Evolutionary conservation across 1,140 invertebrate genomes (phyloP), one percentile per base, ranked within the genome.

Genomic region (Zaprionus ghesquierei): DNA sequence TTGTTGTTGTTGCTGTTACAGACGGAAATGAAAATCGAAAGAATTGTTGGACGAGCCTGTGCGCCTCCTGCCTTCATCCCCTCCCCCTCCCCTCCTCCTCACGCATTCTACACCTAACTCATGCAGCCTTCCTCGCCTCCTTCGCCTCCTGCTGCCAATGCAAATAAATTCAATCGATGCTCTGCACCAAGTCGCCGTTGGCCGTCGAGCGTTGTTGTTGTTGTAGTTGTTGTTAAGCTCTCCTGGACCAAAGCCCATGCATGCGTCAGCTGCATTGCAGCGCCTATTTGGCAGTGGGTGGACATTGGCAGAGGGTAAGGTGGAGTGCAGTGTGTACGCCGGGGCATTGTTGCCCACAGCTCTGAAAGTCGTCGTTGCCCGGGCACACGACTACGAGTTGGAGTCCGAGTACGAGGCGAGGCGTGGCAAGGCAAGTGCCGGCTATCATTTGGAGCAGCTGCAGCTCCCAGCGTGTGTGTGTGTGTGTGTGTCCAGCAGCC

Each of bases 151-250:
- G 15, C 33, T 12, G 35, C 33, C 78, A 81, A 90, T 74, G 77
- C 82, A 90, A 90, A 90, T 90, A 90, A 90, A 90, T 90, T 90
- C 89, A 90, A 90, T 90, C 87, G 87, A 84, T 90, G 79, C 60
- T 68, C 27, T 54, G 62, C 35, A 54, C 70, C 61, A 79, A 77
- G 69, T 63, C 63, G 72, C 68, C 77, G 86, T 72, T 89, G 69
- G 61, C 77, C 68, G 69, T 69, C 69, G 35, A 62, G 54, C 72
- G 82, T 71, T 89, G 75, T 71, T 79, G 51, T 33, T 23, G 35
- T 55, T 53, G 50, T 64, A 64, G 69, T 77, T 59, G 18, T 49
- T 60, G 66, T 68, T 58, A 64, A 74, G 65, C 82, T 74, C 74
- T 69, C 33, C 50, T 53, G 12, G 56, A 22, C 69, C 59, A 49